Base-by-base conservation (phyloP, 2,888 invertebrate species). In the Druceiella hillmani region DNA sequence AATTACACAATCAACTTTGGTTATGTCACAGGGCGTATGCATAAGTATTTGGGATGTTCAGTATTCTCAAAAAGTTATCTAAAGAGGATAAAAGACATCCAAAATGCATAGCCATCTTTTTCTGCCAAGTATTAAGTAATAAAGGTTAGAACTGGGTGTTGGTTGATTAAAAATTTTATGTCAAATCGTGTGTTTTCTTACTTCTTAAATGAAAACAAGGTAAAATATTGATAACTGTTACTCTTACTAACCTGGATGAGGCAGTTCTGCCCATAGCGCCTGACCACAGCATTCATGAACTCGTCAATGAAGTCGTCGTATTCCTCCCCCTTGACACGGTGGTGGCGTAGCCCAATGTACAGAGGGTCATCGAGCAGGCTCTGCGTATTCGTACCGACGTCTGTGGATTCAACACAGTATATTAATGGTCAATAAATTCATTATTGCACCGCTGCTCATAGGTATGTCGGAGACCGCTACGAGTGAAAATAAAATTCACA, bases 241-340 rank as follows among this genome's bases (percentile, higher is more conserved):
- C n/a, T n/a, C n/a, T n/a, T n/a, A n/a, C n/a, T 43, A 43, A 64
- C 64, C 55, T 84, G 87, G 32, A 92, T 88, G 42, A 92, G 77
- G 36, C 83, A 83, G 62, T 85, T 90, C 65, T 86, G 87, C 1
- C 91, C 91, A 61, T 79, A 92, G 48, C 90, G 80, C 35, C 75
- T 75, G 2, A 94, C 89, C 13, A 83, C 87, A 0, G 94, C 92
- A 37, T 77, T 61, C 98, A 99, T 98, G 66, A 99, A 99, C 72
- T 99, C 98, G 6, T 99, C 95, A 26, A 99, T 60, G 52, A 99
- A 87, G 22, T 87, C 87, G 61, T 98, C 94, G 64, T 99, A 99
- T 40, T 78, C 76, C 1, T 69, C 57, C 3, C 98, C 99, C 9
- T 81, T 81, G 4, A 87, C 78, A 41, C 99, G 82, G 47, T 77